Evolutionary conservation across 1,140 invertebrate species (phyloP), one percentile per base, ranked within the genome.

Genomic region (Coenobita brevimanus): DNA sequence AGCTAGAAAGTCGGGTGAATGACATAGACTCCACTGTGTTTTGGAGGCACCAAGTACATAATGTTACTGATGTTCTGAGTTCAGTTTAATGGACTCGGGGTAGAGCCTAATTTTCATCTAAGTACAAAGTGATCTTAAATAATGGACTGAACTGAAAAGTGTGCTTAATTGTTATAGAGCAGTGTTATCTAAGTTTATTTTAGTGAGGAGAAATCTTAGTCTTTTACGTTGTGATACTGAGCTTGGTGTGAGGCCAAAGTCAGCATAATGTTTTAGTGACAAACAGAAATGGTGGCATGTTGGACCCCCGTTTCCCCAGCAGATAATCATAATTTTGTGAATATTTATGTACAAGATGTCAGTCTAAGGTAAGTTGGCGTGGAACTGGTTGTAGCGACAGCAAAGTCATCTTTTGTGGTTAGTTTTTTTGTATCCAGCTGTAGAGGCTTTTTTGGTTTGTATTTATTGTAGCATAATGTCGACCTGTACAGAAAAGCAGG

Each of bases 41-140:
- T 50, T 85, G 82, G 82, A 85, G 82, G 38, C 57, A 78, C 71
- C n/a, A 60, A 81, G 50, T 64, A 60, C 60, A 57, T 17, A 21
- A n/a, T 64, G 54, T 67, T 27, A 50, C 41, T 87, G 67, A 50
- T 54, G 36, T 36, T 71, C 64, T 87, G 85, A 67, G 79, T 88
- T 75, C 79, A 88, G 64, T 75, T 75, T 78, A 27, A 82, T 88
- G 79, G 79, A 82, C 69, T 82, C 71, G 38, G 80, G 79, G 62
- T 64, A 36, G 43, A 82, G 46, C 79, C 80, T 82, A 69, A 88
- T 82, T 88, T 85, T 88, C 80, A 87, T 88, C 86, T 82, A 78
- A 88, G 86, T 88, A 88, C 86, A 88, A 88, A 88, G 86, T 88
- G 86, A 88, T 88, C 84, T 87, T 79, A 86, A 85, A 85, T 73